These are phyloP conservation scores for Chloromyia formosa DNA, from an alignment of 2,888 invertebrate species.

Conservation along the genomic window DNA sequence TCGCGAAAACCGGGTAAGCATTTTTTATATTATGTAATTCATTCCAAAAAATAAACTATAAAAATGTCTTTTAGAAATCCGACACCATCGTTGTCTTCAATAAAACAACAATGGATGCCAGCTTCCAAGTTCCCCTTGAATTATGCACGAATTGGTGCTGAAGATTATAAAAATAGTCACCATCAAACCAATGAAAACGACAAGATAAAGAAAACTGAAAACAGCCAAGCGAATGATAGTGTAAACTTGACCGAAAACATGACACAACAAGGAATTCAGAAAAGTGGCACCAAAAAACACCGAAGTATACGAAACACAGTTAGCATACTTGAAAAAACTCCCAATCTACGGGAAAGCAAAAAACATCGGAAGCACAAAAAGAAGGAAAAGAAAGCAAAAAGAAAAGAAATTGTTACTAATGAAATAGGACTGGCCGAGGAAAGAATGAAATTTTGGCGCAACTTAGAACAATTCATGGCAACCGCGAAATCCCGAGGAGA, in stretches of 20 bases:
- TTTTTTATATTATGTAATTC: background rate
- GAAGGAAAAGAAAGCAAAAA: background rate
- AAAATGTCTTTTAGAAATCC: background rate
- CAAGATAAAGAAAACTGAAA: background rate
- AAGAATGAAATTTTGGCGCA: slow-evolving; percentile 5
- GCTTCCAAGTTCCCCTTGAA: slow-evolving; percentile 13
- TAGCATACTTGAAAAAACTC: background rate
- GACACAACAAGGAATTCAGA: too few relatives aligned
- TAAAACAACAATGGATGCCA: slow-evolving; percentile 4
- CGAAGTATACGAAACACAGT: background rate
- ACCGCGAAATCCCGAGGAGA: background rate
- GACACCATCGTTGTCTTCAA: background rate
- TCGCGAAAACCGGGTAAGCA: slow-evolving; percentile 21
- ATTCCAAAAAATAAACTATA: background rate
- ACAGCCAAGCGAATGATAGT: background rate
- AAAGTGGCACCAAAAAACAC: background rate
- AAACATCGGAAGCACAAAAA: background rate
- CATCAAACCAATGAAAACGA: background rate
- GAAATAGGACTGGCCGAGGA: slow-evolving; percentile 10
- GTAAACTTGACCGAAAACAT: too few relatives aligned
- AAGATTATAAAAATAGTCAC: background rate
- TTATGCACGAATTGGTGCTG: slow-evolving; percentile 7
- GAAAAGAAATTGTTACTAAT: background rate
- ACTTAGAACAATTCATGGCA: background rate
- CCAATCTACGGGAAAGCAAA: too few relatives aligned